Conservation (phyloP, 2,797 vertebrate genomes). For the Anomalospiza imberbis region DNA sequence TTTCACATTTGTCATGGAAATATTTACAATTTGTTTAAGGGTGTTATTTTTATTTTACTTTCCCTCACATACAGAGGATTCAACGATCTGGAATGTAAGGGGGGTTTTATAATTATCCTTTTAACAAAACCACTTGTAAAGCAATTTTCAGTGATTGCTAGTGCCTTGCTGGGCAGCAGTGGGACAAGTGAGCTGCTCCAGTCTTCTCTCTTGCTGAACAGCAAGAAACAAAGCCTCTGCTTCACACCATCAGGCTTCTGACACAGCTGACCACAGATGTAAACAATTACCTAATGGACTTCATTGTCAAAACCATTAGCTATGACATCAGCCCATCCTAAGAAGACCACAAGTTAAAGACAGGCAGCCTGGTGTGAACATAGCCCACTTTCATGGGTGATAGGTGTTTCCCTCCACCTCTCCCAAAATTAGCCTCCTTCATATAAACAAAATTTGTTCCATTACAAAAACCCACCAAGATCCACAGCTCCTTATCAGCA, state of each 20-base stretch:
- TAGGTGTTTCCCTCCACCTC: not conserved
- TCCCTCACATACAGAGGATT: not conserved
- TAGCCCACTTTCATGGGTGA: not conserved
- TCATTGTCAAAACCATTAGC: not conserved
- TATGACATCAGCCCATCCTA: not conserved
- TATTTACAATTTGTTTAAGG: not conserved
- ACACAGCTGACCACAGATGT: not conserved
- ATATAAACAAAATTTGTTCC: not conserved
- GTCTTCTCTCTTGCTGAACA: not conserved
- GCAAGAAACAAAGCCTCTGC: not conserved
- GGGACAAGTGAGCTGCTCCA: not conserved
- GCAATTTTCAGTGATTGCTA: not conserved
- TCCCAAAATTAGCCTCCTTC: not conserved
- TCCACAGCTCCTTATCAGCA: constrained; percentile 55
- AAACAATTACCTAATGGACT: not conserved
- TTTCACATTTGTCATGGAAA: not conserved
- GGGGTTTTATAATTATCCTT: not conserved
- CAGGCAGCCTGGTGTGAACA: not conserved
- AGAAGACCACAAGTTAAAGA: not conserved
- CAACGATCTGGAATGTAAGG: not conserved
- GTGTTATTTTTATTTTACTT: not conserved
- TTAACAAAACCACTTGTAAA: not conserved
- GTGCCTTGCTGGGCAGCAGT: not conserved
- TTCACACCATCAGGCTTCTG: not conserved
- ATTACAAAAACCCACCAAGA: constrained; percentile 24